Percentiles rank a stretch among this genome's conserved stretches.
These are phyloP conservation scores for Selene dorsalis DNA, from an alignment of 2,797 vertebrate species.

Conservation along the genomic window DNA sequence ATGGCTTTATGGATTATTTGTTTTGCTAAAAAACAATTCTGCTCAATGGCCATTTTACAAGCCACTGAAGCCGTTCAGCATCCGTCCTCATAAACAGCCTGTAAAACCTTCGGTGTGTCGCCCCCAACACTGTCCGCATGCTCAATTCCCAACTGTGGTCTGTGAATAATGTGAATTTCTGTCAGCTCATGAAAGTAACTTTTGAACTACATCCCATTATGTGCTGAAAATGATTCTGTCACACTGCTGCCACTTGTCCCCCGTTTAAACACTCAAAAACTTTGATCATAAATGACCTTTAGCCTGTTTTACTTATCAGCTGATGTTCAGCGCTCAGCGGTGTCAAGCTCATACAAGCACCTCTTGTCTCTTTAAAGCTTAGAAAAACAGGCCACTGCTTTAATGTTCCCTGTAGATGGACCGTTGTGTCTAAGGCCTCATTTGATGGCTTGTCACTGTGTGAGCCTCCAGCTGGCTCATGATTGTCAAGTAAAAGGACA, in stretches of 20 bases:
- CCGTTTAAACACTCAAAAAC: neutral
- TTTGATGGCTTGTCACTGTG: slow-evolving; percentile 28
- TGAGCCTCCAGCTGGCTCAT: slow-evolving; percentile 10
- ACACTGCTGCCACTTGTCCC: neutral
- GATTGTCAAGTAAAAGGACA: slow-evolving; percentile 47
- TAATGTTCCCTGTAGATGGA: neutral
- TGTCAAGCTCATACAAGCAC: neutral
- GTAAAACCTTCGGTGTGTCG: neutral
- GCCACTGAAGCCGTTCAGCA: slow-evolving; percentile 1
- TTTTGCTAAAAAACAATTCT: neutral
- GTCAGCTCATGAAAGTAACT: neutral
- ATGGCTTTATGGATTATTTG: slow-evolving; percentile 9
- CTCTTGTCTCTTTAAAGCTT: neutral
- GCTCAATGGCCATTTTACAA: slow-evolving; percentile 1
- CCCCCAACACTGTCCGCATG: neutral
- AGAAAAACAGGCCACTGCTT: neutral
- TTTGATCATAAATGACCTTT: slow-evolving; percentile 12
- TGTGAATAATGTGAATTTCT: neutral
- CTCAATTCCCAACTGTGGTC: neutral
- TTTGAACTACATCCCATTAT: neutral
- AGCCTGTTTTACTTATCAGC: neutral
- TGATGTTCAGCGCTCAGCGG: slow-evolving; percentile 15
- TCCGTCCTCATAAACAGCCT: slow-evolving; percentile 1
- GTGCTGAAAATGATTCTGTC: neutral
- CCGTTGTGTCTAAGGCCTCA: neutral